These are phyloP conservation scores for Brachionus sp. DNA, from an alignment of 1,140 invertebrate species.

Conservation along the genomic window DNA sequence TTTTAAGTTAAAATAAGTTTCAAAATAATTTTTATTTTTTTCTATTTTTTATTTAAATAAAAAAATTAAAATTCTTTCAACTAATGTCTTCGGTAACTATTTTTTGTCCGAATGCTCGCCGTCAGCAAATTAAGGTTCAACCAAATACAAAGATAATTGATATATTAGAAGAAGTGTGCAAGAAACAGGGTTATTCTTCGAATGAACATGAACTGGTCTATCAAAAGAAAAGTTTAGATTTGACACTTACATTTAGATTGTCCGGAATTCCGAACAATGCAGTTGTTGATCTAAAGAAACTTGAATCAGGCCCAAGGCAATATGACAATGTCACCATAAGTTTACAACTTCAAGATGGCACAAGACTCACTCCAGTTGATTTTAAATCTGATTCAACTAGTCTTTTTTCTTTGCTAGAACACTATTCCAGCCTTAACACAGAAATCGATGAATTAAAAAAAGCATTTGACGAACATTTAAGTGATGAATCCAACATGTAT, in stretches of 20 bases:
- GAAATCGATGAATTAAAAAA: not conserved
- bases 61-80: not conserved
- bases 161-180: constrained; percentile 43
- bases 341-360: constrained; percentile 24
- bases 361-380: not conserved
- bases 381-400: constrained; percentile 29
- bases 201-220: constrained; percentile 40
- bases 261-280: constrained; percentile 39
- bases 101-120: constrained; percentile 38
- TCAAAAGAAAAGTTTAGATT: constrained; percentile 6
- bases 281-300: constrained; percentile 11
- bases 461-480: not conserved
- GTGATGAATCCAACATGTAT: not conserved
- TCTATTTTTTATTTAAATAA: not conserved
- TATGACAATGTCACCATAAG: not conserved
- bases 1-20: not conserved
- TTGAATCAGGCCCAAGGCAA: not conserved
- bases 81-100: constrained; percentile 26
- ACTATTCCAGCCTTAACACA: not conserved
- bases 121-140: constrained; percentile 32
- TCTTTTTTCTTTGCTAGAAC: not conserved
- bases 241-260: not conserved
- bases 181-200: constrained; percentile 3
- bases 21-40: not conserved
- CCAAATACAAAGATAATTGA: constrained; percentile 22